Evolutionary conservation across 2,113 vertebrate species (phyloP).

Genomic region (Trichomycterus rosablanca): DNA sequence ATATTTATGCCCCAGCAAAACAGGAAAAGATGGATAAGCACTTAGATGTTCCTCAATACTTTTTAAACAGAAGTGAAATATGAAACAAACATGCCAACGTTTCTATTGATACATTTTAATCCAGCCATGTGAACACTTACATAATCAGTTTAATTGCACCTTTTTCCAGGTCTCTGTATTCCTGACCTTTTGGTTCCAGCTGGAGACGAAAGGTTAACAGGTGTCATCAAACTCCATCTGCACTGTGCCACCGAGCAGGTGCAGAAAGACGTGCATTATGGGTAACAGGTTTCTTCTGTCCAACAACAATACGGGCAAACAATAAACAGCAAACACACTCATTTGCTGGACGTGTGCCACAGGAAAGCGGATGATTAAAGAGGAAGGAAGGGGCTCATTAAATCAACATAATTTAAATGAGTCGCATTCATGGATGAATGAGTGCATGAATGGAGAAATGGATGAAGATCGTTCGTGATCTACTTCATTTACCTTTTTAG

Average conservation of each 20-base stretch:
- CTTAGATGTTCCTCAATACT: too few relatives aligned
- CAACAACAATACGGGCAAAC: neutral
- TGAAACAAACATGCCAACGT: too few relatives aligned
- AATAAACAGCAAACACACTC: neutral
- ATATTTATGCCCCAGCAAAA: too few relatives aligned
- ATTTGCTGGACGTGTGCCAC: slow-evolving; percentile 5
- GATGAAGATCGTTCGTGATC: too few relatives aligned
- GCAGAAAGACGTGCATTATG: slow-evolving; percentile 4
- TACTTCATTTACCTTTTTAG: too few relatives aligned
- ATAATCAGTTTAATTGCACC: slow-evolving; percentile 15
- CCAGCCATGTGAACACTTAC: too few relatives aligned
- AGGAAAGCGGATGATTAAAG: neutral
- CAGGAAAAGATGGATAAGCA: too few relatives aligned
- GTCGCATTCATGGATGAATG: neutral
- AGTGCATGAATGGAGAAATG: too few relatives aligned
- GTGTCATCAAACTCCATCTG: slow-evolving; percentile 1
- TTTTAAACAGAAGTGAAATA: too few relatives aligned
- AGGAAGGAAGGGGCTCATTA: too few relatives aligned
- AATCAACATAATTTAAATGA: neutral
- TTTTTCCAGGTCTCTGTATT: neutral
- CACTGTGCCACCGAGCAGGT: neutral
- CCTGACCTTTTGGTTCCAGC: neutral
- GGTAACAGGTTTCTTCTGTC: slow-evolving; percentile 1
- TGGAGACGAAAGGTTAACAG: neutral
- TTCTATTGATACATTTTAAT: too few relatives aligned